Conservation (phyloP, 2,888 invertebrate species). For the Beris chalybata region DNA sequence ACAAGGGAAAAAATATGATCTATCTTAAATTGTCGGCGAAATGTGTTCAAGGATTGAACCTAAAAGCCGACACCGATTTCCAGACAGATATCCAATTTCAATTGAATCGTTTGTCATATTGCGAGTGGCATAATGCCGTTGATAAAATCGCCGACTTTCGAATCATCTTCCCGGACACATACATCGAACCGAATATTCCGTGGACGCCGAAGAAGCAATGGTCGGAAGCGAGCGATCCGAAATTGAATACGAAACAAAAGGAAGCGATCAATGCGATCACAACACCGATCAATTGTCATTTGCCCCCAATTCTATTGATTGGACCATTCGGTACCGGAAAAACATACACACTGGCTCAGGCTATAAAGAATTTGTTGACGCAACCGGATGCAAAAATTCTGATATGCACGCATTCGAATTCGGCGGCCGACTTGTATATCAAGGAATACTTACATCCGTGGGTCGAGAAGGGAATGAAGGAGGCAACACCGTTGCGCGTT, state of each 20-base stretch:
- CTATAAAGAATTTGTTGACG: slow-evolving; percentile 68
- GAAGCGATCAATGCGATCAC: slow-evolving; percentile 79
- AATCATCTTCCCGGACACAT: slow-evolving; percentile 72
- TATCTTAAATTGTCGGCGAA: slow-evolving; percentile 71
- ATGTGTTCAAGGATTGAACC: slow-evolving; percentile 65
- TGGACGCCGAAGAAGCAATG: slow-evolving; percentile 72
- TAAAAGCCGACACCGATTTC: slow-evolving; percentile 66
- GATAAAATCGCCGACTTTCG: slow-evolving; percentile 73
- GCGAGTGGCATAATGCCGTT: slow-evolving; percentile 82
- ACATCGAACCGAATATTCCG: slow-evolving; percentile 65
- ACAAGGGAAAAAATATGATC: slow-evolving; percentile 77
- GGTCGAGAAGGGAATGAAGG: slow-evolving; percentile 67
- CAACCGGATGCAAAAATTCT: slow-evolving; percentile 70
- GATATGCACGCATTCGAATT: slow-evolving; percentile 85
- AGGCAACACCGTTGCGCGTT: slow-evolving; percentile 72
- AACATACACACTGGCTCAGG: slow-evolving; percentile 78
- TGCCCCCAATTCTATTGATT: slow-evolving; percentile 74
- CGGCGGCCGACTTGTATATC: slow-evolving; percentile 82
- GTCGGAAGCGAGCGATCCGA: slow-evolving; percentile 64
- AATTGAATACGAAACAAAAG: slow-evolving; percentile 75
- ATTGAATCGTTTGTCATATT: slow-evolving; percentile 75
- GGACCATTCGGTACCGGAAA: slow-evolving; percentile 88
- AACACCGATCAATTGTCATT: slow-evolving; percentile 62
- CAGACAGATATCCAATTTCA: slow-evolving; percentile 78
- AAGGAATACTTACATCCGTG: slow-evolving; percentile 80